Conservation (phyloP, 2,888 invertebrate species). For the Brenthis ino region DNA sequence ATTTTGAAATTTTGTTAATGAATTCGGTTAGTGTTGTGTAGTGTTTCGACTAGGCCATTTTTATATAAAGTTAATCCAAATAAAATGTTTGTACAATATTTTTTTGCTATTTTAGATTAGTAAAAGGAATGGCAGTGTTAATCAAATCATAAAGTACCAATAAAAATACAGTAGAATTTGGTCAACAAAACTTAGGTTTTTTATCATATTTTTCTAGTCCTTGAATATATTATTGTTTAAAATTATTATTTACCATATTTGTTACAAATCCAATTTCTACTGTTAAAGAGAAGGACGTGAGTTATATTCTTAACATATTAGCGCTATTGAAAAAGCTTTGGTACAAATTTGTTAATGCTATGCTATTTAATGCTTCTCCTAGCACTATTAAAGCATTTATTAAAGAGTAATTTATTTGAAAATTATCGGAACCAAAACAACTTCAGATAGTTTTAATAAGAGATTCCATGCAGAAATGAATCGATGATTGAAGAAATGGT, state of each 20-base stretch:
- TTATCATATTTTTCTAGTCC: background rate
- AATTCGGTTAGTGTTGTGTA: background rate
- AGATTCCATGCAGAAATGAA: constrained; percentile 80
- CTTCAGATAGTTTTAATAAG: constrained; percentile 60
- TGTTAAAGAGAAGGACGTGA: constrained; percentile 44
- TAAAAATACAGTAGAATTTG: constrained; percentile 28
- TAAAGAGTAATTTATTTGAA: constrained; percentile 64
- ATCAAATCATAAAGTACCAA: constrained; percentile 14
- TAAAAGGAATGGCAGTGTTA: constrained; percentile 17
- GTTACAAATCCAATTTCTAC: constrained; percentile 46
- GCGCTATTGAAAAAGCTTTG: constrained; percentile 64
- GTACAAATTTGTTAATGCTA: constrained; percentile 66
- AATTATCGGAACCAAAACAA: constrained; percentile 48
- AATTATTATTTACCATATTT: too few species aligned
- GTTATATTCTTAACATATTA: constrained; percentile 52
- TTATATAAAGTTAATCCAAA: constrained; percentile 15
- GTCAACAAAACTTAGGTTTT: background rate
- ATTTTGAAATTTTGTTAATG: background rate
- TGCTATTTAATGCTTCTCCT: constrained; percentile 71
- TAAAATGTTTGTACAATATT: constrained; percentile 18
- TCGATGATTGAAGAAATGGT: constrained; percentile 81
- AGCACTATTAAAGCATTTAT: constrained; percentile 76
- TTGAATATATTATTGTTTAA: too few species aligned
- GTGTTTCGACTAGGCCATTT: constrained; percentile 28
- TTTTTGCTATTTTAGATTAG: constrained; percentile 15